A percentile compares a stretch with the other conserved stretches of the same genome.
These are phyloP conservation scores for Drosophila repletoides DNA, from an alignment of 1,140 invertebrate species.

Conservation along the genomic window DNA sequence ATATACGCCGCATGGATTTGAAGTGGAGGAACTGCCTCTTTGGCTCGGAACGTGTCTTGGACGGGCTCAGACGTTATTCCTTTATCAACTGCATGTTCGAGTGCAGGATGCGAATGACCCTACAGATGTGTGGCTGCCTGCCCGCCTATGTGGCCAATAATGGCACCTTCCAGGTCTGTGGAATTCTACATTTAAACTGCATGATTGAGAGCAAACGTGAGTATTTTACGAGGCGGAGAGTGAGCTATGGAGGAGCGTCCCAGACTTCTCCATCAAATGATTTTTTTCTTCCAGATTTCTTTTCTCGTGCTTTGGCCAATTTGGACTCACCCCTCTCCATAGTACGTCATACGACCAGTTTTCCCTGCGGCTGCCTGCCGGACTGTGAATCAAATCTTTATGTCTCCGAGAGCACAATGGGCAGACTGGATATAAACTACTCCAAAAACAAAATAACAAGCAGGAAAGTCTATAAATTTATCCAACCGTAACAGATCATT, in stretches of 20 bases:
- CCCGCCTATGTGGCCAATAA: conserved; percentile 84
- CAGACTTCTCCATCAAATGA: no score
- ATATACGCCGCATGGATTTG: conserved; percentile 83
- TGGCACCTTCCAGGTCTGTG: conserved; percentile 68
- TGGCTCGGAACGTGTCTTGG: conserved; percentile 82
- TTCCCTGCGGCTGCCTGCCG: conserved; percentile 83
- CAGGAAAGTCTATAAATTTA: conserved; percentile 22
- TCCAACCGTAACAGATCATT: no score
- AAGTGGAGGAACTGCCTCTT: conserved; percentile 85
- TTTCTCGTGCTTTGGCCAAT: conserved; percentile 61
- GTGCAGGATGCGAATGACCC: conserved; percentile 83
- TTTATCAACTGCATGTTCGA: conserved; percentile 86
- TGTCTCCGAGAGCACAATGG: conserved; percentile 84
- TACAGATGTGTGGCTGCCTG: conserved; percentile 84
- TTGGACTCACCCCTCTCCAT: conserved; percentile 55
- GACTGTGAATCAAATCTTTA: conserved; percentile 85
- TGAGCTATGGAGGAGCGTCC: no score
- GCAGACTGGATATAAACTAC: conserved; percentile 81
- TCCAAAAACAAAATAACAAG: conserved; percentile 38
- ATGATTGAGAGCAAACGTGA: conserved; percentile 62
- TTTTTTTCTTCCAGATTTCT: conserved; percentile 40
- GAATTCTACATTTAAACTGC: conserved; percentile 52
- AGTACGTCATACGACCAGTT: conserved; percentile 50
- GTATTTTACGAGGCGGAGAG: no score
- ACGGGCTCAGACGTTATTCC: conserved; percentile 83